These are phyloP conservation scores for Stichodactyla helianthus DNA, from an alignment of 64 coral and sea anemone genomes.

Conservation along the genomic window DNA sequence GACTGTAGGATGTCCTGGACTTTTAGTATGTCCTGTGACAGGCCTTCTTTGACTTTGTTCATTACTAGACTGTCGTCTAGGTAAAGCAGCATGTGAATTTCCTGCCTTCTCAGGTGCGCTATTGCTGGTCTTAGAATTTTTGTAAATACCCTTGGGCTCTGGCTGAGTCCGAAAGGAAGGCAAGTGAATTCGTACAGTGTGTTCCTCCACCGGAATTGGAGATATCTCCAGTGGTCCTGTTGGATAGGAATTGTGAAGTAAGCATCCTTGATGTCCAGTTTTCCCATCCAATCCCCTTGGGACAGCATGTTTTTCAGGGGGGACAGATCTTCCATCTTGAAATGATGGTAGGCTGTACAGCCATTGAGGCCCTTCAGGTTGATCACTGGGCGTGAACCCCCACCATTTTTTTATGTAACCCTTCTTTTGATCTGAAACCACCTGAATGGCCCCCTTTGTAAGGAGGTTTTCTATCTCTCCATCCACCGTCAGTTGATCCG, in stretches of 20 bases:
- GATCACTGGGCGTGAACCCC: not conserved
- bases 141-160: constrained; percentile 6
- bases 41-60: not conserved
- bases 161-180: no score
- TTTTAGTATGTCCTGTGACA: not conserved
- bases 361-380: no score
- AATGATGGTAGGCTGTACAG: no score
- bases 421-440: no score
- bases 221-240: not conserved
- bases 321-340: not conserved
- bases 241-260: not conserved
- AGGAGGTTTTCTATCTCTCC: no score
- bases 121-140: not conserved
- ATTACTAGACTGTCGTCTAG: no score
- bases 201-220: no score
- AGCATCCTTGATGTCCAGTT: no score
- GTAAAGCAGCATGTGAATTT: not conserved
- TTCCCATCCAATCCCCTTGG: not conserved
- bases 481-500: no score
- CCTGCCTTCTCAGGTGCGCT: not conserved
- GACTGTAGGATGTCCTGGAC: constrained; percentile 6
- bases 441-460: no score
- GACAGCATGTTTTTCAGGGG: constrained; percentile 23
- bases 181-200: no score
- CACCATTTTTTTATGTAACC: not conserved